Evolutionary conservation across 2,113 vertebrate genomes (phyloP).

Genomic region (Phylloscopus trochiloides): DNA sequence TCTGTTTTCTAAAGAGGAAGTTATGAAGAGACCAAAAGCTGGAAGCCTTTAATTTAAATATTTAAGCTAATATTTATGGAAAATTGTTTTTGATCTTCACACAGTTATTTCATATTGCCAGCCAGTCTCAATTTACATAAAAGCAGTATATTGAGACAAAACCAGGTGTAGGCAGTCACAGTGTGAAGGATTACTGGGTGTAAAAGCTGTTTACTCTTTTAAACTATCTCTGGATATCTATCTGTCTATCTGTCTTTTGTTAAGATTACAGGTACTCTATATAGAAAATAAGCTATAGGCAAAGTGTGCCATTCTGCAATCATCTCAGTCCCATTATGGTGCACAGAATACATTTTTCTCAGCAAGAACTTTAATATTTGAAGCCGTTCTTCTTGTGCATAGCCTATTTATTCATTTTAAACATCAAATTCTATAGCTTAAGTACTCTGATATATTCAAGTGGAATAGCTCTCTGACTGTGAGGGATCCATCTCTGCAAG

Average conservation of each 20-base stretch:
- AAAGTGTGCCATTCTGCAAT: slow-evolving; percentile 5
- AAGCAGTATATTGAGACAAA: neutral
- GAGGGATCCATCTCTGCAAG: neutral
- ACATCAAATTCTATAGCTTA: neutral
- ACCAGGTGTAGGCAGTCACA: neutral
- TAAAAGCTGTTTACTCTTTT: slow-evolving; percentile 15
- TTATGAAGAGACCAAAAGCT: neutral
- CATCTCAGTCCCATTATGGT: slow-evolving; percentile 23
- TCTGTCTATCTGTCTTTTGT: slow-evolving; percentile 15
- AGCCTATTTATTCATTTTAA: slow-evolving; percentile 48
- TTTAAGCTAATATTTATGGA: neutral
- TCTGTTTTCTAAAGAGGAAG: neutral
- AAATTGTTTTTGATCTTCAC: neutral
- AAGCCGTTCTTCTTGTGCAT: neutral
- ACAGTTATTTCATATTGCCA: neutral
- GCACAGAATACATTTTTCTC: slow-evolving; percentile 43
- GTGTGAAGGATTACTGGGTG: neutral
- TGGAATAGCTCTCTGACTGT: neutral
- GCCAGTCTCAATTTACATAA: neutral
- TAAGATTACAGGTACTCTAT: slow-evolving; percentile 4
- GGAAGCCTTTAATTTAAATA: neutral
- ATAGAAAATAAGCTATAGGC: slow-evolving; percentile 25
- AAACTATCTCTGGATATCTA: neutral
- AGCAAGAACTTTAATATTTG: slow-evolving; percentile 29
- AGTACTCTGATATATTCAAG: neutral